These are phyloP conservation scores for Cercocebus atys DNA, from an alignment of 2,113 vertebrate species.

Conservation along the genomic window DNA sequence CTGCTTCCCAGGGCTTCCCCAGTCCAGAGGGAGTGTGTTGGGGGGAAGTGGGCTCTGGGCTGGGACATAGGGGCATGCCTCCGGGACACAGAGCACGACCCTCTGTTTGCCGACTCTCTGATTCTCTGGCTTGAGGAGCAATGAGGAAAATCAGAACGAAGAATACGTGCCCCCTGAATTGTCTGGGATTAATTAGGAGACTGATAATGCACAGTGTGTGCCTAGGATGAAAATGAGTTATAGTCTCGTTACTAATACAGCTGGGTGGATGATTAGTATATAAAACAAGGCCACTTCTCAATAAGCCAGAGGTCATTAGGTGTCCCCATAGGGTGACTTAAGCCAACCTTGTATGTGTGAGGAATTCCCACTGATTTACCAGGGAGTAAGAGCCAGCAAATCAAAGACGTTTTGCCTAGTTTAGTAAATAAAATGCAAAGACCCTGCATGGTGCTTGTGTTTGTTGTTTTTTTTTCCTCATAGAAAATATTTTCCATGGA, in stretches of 20 bases:
- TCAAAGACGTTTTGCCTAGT: background rate
- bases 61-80: conserved; percentile 15
- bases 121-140: background rate
- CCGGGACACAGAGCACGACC: conserved; percentile 3
- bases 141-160: conserved; percentile 72
- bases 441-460: background rate
- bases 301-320: conserved; percentile 67
- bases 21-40: background rate
- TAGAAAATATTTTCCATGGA: conserved; percentile 62
- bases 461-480: background rate
- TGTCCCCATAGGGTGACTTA: conserved; percentile 50
- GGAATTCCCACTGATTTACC: conserved; percentile 32
- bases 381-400: background rate
- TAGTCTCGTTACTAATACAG: conserved; percentile 70
- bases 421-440: conserved; percentile 60
- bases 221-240: conserved; percentile 80
- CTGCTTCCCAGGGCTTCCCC: conserved; percentile 24
- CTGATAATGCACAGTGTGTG: conserved; percentile 70
- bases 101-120: conserved; percentile 32
- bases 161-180: conserved; percentile 72
- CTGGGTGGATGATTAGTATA: conserved; percentile 60
- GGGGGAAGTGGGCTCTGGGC: background rate
- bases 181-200: conserved; percentile 79
- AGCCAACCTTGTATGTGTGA: conserved; percentile 30
- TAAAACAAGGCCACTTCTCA: conserved; percentile 74